phyloP scores from a whole-genome alignment of 2,888 invertebrate genomes.

The Lasioglossum oenotherae region DNA sequence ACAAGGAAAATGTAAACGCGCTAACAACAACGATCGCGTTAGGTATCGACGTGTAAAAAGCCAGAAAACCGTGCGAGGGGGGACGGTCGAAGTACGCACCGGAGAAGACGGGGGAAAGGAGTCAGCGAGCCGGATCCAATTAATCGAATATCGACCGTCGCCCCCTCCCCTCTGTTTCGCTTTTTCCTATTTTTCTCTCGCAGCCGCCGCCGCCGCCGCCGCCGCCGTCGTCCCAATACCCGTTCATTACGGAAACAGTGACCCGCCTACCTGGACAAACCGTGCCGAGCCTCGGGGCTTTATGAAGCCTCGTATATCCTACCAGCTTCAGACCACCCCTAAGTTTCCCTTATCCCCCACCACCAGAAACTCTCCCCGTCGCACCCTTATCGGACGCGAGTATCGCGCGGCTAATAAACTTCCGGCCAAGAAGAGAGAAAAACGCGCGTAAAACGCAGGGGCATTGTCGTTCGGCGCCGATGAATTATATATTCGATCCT shows the following conservation, averaged over 20 bases:
- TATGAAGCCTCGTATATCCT: conserved; percentile 51
- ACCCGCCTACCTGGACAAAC: conserved; percentile 57
- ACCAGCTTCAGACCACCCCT: not conserved
- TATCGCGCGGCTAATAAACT: conserved; percentile 15
- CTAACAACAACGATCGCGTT: not conserved
- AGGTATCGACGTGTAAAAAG: not conserved
- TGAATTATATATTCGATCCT: not conserved
- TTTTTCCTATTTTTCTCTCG: conserved; percentile 22
- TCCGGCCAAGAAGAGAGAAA: not conserved
- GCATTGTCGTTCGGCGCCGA: not conserved
- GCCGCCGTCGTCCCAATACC: conserved; percentile 2
- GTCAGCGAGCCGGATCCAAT: conserved; percentile 46
- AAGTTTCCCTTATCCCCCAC: not conserved
- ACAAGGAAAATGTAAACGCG: not conserved
- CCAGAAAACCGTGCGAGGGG: not conserved
- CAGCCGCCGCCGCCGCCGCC: not conserved
- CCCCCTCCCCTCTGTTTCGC: conserved; percentile 28
- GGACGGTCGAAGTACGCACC: conserved; percentile 2
- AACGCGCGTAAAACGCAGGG: not conserved
- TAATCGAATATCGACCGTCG: conserved; percentile 59
- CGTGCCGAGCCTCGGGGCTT: conserved; percentile 35
- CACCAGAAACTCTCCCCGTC: not conserved
- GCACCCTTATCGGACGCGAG: not conserved
- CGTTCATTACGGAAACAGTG: conserved; percentile 61
- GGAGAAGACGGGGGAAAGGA: conserved; percentile 11